Evolutionary conservation across 2,113 vertebrate species (phyloP), one percentile per base, ranked within the genome.

Genomic region (Pao palembangensis): DNA sequence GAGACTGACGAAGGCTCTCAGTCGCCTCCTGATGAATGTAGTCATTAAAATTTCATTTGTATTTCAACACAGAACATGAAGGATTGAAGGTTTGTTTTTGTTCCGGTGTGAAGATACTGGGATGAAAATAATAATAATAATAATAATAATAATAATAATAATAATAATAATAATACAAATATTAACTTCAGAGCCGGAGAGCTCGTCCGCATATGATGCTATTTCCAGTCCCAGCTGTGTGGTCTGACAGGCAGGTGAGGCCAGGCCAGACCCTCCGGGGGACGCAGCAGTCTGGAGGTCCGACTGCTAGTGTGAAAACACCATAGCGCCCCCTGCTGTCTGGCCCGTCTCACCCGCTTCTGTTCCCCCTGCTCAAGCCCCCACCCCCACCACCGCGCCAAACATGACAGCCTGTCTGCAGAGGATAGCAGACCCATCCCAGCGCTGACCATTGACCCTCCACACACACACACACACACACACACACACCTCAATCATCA

Each of bases 281-380:
- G 51, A 63, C 5, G 44, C 44, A n/a, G 44, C 44, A n/a, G 44
- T 34, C 23, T 31, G 56, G 69, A 61, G 59, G 5, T 65, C 51
- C 71, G 17, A 55, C 67, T 69, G 25, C 7, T 20, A 66, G 41
- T 71, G 69, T 66, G 65, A 58, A 64, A 78, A 84, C 64, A 73
- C 83, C 86, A 78, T 64, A 73, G 69, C 78, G 83, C 88, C 88
- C 85, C 85, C 89, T 89, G 80, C 82, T 86, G 89, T 43, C 61
- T 51, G 53, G 34, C 38, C 28, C 4, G 20, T 65, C 52, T 8
- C 5, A 14, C 64, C 61, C 65, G 51, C 1, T 8, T 17, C 44
- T 38, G 51, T 54, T 21, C 44, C 42, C 10, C 51, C 2, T 50
- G 21, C 3, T 1, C 14, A n/a, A 14, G 4, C 49, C 23, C 14